Evolutionary conservation across 92 coral and sea anemone species (phyloP).

Genomic region (Virgularia gustaviana): DNA sequence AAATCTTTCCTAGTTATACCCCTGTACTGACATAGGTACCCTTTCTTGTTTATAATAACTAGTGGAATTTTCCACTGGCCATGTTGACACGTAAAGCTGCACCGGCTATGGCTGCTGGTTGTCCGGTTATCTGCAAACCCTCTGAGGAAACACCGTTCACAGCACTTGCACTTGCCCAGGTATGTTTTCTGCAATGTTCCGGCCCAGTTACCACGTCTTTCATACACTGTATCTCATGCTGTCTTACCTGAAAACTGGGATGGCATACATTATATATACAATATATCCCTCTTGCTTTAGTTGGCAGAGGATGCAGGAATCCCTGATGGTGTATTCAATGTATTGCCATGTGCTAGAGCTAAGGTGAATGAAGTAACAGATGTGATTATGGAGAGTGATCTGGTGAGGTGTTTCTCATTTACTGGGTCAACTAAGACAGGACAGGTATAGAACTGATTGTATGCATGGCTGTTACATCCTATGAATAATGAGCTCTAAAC

Average conservation of each 20-base stretch:
- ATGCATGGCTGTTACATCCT: not conserved
- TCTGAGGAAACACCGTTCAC: conserved; percentile 53
- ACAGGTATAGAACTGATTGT: conserved; percentile 21
- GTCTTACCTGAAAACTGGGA: too few species aligned
- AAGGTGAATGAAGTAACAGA: conserved; percentile 40
- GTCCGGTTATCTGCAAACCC: conserved; percentile 51
- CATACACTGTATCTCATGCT: too few species aligned
- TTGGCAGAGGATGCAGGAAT: conserved; percentile 54
- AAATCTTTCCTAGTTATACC: not conserved
- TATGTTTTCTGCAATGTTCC: too few species aligned
- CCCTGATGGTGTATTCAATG: conserved; percentile 52
- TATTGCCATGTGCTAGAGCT: conserved; percentile 35
- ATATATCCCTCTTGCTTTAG: conserved; percentile 1
- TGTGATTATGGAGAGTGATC: conserved; percentile 44
- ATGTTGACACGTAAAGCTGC: conserved; percentile 56
- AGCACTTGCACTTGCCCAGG: conserved; percentile 52
- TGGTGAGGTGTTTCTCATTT: conserved; percentile 43
- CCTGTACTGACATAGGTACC: not conserved
- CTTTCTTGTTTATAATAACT: not conserved
- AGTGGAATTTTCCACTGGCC: conserved; percentile 58
- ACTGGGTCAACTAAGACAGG: conserved; percentile 55
- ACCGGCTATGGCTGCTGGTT: conserved; percentile 53
- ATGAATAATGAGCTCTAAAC: not conserved
- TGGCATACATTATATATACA: too few species aligned
- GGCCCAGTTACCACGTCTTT: too few species aligned